Conservation (phyloP, 2,113 vertebrate species). For the Sinosuthora webbiana region DNA sequence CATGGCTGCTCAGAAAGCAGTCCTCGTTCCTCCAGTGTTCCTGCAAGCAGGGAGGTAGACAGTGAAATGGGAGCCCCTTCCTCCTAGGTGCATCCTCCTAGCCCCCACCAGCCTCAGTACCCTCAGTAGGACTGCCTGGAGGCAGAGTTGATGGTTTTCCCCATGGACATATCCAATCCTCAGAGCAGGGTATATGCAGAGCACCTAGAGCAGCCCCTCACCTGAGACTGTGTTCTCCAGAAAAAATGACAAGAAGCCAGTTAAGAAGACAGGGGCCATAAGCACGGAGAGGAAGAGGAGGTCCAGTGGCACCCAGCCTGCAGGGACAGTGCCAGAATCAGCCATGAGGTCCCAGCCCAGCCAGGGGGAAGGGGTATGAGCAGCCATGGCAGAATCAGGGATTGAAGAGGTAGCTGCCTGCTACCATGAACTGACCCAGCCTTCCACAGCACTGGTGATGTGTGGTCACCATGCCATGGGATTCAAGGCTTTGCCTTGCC, state of each 20-base stretch:
- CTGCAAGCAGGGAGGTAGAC: slow-evolving; percentile 2
- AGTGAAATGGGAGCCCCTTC: not conserved
- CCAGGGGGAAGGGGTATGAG: not conserved
- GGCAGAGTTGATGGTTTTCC: not conserved
- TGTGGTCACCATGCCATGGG: not conserved
- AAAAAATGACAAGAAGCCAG: slow-evolving; percentile 81
- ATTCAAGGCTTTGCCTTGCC: not conserved
- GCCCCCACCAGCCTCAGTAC: not conserved
- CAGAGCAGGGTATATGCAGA: not conserved
- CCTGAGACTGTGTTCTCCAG: slow-evolving; percentile 86
- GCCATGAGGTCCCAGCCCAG: not conserved
- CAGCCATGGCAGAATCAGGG: not conserved
- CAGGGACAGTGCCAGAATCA: not conserved
- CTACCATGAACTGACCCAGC: not conserved
- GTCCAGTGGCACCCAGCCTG: slow-evolving; percentile 77
- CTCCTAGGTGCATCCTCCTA: not conserved
- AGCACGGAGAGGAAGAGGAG: slow-evolving; percentile 77
- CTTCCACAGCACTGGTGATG: not conserved
- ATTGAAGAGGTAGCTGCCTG: not conserved
- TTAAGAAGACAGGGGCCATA: slow-evolving; percentile 79
- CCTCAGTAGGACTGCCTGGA: not conserved
- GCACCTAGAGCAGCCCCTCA: slow-evolving; percentile 42
- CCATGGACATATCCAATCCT: not conserved
- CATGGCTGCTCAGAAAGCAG: not conserved
- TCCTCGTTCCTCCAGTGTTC: slow-evolving; percentile 74